Evolutionary conservation across 2,113 vertebrate species (phyloP), one percentile per base, ranked within the genome.

Genomic region (Actenoides lindsayi): DNA sequence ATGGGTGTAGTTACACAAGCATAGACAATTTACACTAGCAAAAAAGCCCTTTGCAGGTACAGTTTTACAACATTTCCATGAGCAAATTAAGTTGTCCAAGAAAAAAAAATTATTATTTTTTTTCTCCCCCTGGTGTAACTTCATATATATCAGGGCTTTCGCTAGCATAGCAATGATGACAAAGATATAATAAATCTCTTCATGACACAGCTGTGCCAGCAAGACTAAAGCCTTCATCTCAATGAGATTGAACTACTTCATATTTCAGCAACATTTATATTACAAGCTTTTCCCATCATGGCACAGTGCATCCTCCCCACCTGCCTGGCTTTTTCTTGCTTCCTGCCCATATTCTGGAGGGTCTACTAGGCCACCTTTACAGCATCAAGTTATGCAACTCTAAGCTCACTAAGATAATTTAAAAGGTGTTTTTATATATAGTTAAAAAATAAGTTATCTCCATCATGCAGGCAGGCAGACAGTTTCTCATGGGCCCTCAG

Each of bases 181-280:
- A 78, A 92, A 95, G 90, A 73, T 41, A 50, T n/a, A 89, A 68
- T 57, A 90, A 86, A 88, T 81, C 42, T 51, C 73, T 78, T 83
- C 37, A 56, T 88, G 59, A 83, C 46, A 54, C 68, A 90, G 68
- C 83, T 87, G 57, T 71, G 73, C 76, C 85, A 89, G 73, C 53
- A 95, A 76, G 53, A 93, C 78, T 79, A 79, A 89, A 87, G 39
- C 51, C 71, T 77, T 90, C 78, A 11, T 64, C 69, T 90, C 86
- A 83, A 53, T 93, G 82, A 90, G 73, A 87, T 6, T 91, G 46
- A 71, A 87, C 60, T 79, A 53, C 44, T 82, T 82, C 24, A 35
- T 71, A 91, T 89, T 93, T 90, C 81, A 93, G 57, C 62, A 93
- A 86, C 27, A 83, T 50, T 81, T 83, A n/a, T 42, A 51, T n/a